phyloP scores from a whole-genome alignment of 2,888 invertebrate species.

The Ernsta delagoae region DNA sequence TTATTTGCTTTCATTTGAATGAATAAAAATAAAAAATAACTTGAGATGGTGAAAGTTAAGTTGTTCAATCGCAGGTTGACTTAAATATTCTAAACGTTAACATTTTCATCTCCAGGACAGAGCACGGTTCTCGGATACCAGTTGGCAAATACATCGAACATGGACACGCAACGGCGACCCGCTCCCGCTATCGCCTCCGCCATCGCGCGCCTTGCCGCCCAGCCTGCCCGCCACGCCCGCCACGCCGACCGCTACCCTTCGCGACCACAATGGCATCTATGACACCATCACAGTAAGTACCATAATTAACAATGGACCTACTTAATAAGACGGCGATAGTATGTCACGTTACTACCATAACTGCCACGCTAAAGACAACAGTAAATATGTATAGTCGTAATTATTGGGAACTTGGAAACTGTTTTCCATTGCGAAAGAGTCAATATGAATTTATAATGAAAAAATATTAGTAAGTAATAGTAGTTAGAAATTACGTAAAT shows the following conservation, averaged over 20 bases:
- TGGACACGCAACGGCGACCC: conserved; percentile 85
- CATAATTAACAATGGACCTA: conserved; percentile 30
- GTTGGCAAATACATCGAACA: conserved; percentile 89
- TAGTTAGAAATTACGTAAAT: background rate
- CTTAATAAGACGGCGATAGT: conserved; percentile 13
- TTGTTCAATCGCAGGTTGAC: background rate
- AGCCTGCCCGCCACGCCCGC: conserved; percentile 55
- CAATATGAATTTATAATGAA: background rate
- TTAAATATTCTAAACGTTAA: background rate
- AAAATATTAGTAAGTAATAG: background rate
- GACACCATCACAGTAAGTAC: conserved; percentile 75
- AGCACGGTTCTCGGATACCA: conserved; percentile 89
- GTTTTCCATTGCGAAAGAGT: background rate
- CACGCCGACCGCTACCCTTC: conserved; percentile 48
- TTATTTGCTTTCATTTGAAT: no score
- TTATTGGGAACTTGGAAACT: background rate
- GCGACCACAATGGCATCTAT: conserved; percentile 75
- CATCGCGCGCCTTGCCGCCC: conserved; percentile 55
- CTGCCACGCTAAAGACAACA: conserved; percentile 10
- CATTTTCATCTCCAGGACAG: conserved; percentile 78
- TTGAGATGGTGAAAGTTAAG: no score
- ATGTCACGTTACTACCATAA: conserved; percentile 18
- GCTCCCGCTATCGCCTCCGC: conserved; percentile 70
- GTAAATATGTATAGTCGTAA: conserved; percentile 10
- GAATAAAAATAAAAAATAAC: no score